phyloP scores from a whole-genome alignment of 2,888 invertebrate species.

The Lasioglossum malachurum region DNA sequence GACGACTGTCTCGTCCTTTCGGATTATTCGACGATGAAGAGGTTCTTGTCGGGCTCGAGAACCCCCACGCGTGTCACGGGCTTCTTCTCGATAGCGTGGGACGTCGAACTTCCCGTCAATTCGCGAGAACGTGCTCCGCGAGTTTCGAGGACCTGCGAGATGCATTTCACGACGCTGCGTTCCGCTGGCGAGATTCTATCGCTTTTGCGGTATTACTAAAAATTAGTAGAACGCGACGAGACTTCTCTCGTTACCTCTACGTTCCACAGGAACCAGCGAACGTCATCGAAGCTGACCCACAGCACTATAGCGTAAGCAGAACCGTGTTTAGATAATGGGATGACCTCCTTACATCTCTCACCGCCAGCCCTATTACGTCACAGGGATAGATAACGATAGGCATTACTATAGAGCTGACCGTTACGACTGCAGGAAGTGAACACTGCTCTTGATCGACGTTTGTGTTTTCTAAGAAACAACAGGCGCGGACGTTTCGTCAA shows the following conservation, averaged over 20 bases:
- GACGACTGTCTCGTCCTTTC: constrained; percentile 13
- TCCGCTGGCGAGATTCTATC: not conserved
- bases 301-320: not conserved
- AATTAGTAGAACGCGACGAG: too few relatives aligned
- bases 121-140: not conserved
- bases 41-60: not conserved
- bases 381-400: not conserved
- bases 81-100: not conserved
- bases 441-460: not conserved
- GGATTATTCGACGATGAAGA: constrained; percentile 16
- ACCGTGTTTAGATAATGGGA: not conserved
- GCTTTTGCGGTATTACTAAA: not conserved
- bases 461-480: not conserved
- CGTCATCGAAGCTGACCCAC: not conserved
- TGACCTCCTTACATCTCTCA: not conserved
- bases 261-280: not conserved
- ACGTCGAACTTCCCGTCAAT: not conserved
- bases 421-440: not conserved
- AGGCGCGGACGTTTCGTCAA: not conserved
- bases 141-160: not conserved
- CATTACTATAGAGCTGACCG: not conserved
- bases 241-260: too few relatives aligned
- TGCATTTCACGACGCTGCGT: not conserved
- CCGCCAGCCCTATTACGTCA: not conserved
- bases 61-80: not conserved